Conservation (phyloP, 2,888 invertebrate genomes). For the Heliconius erato region DNA sequence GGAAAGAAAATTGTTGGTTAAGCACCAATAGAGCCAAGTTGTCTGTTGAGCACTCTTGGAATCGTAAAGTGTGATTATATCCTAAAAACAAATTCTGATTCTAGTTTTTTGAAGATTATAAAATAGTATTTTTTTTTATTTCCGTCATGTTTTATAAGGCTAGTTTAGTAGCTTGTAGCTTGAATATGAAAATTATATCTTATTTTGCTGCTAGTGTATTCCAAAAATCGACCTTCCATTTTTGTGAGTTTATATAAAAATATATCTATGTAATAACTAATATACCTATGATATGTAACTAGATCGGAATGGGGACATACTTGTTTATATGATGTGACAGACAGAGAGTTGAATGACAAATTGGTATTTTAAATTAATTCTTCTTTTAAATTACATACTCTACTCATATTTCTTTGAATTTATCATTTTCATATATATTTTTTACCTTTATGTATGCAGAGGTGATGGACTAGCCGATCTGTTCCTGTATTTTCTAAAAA, state of each 20-base stretch:
- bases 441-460: conserved; percentile 73
- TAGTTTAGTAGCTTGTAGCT: not conserved
- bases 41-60: conserved; percentile 64
- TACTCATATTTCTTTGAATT: too few relatives aligned
- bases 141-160: not conserved
- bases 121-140: not conserved
- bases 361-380: too few relatives aligned
- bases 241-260: too few relatives aligned
- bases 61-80: conserved; percentile 68
- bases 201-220: not conserved
- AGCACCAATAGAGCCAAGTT: conserved; percentile 74
- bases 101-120: not conserved
- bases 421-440: not conserved
- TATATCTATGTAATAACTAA: not conserved
- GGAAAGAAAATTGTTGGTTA: conserved; percentile 66
- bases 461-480: conserved; percentile 64
- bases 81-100: conserved; percentile 55
- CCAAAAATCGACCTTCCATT: not conserved
- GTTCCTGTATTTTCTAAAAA: conserved; percentile 68
- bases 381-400: too few relatives aligned
- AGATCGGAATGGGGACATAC: too few relatives aligned
- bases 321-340: too few relatives aligned
- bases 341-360: too few relatives aligned
- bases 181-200: not conserved
- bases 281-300: not conserved